Conservation (phyloP, 1,140 invertebrate genomes). For the Achatina immaculata region DNA sequence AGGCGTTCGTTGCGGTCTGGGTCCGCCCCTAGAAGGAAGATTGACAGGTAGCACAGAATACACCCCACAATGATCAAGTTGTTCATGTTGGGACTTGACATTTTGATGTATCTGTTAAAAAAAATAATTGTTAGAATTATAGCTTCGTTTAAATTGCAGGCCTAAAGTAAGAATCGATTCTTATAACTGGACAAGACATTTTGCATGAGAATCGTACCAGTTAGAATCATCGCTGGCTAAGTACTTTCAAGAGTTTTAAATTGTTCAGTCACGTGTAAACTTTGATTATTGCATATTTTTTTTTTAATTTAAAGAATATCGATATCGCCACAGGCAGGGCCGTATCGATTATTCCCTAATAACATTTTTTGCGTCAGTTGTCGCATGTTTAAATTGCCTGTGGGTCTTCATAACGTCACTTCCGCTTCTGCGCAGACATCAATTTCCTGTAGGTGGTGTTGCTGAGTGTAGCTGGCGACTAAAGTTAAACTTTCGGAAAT, state of each 20-base stretch:
- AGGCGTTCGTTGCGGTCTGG: constrained; percentile 84
- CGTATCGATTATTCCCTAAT: not conserved
- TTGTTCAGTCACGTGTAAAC: too few relatives aligned
- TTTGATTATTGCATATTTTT: too few relatives aligned
- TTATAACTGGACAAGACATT: too few relatives aligned
- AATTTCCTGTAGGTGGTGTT: not conserved
- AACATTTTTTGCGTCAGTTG: not conserved
- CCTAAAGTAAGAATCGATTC: too few relatives aligned
- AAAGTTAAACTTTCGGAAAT: too few relatives aligned
- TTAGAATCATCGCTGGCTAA: too few relatives aligned
- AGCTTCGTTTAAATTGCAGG: too few relatives aligned
- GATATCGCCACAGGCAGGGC: not conserved
- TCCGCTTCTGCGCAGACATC: not conserved
- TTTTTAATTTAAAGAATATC: too few relatives aligned
- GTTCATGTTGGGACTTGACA: constrained; percentile 99
- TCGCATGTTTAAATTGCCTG: not conserved
- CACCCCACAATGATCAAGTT: constrained; percentile 99
- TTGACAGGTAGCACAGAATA: constrained; percentile 95
- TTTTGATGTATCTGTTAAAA: constrained; percentile 93
- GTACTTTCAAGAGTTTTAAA: too few relatives aligned
- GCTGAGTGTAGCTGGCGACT: too few relatives aligned
- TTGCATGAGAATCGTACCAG: too few relatives aligned
- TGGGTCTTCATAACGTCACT: not conserved
- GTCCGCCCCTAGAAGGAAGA: constrained; percentile 95
- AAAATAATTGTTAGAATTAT: too few relatives aligned